These are phyloP conservation scores for Neoaliturus tenellus DNA, from an alignment of 2,888 invertebrate genomes.

Conservation along the genomic window DNA sequence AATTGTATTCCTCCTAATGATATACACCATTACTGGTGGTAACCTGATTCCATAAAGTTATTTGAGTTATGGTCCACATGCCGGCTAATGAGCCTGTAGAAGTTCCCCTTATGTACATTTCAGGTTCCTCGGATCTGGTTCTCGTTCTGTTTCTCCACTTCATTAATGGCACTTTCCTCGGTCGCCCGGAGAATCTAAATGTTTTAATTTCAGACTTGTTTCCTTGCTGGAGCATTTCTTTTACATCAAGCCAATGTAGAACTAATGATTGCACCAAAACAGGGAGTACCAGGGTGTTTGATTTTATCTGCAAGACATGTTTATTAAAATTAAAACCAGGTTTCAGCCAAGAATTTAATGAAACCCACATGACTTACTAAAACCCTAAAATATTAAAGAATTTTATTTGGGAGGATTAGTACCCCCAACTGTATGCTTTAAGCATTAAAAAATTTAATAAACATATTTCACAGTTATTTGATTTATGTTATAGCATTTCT, in stretches of 20 bases:
- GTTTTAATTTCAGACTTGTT: constrained; percentile 1
- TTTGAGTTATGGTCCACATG: constrained; percentile 7
- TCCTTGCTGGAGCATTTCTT: neutral
- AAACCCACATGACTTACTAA: too few species aligned
- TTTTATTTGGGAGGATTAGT: too few species aligned
- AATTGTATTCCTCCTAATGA: neutral
- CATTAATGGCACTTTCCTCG: constrained; percentile 20
- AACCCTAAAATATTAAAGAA: too few species aligned
- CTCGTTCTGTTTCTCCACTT: constrained; percentile 1
- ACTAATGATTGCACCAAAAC: neutral
- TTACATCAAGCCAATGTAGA: neutral
- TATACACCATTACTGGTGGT: neutral
- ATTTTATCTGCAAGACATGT: neutral
- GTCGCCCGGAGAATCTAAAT: neutral
- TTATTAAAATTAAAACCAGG: too few species aligned
- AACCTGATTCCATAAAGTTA: constrained; percentile 13
- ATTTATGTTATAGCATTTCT: too few species aligned
- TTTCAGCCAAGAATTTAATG: too few species aligned
- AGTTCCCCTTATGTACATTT: neutral
- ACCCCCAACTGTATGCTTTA: too few species aligned
- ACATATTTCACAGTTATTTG: too few species aligned
- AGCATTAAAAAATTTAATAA: too few species aligned
- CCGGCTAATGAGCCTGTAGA: neutral
- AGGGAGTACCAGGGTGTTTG: neutral
- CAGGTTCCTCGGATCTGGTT: neutral